phyloP scores from a whole-genome alignment of 2,797 vertebrate genomes.

The Poecilia gillii region DNA sequence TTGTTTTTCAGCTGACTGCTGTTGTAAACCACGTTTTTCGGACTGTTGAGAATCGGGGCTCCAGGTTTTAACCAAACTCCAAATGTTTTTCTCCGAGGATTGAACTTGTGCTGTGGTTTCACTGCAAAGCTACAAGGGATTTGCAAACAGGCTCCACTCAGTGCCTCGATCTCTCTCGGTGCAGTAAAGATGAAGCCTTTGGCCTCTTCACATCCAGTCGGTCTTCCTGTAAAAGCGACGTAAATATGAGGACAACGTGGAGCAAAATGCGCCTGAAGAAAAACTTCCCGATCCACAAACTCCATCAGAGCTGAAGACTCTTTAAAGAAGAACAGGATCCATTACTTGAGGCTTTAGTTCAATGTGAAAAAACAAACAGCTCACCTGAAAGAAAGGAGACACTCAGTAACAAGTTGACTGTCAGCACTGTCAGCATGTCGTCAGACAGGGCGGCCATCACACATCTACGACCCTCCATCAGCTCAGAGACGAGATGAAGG shows the following conservation, averaged over 20 bases:
- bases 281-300: not conserved
- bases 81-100: not conserved
- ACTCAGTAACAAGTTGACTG: slow-evolving; percentile 22
- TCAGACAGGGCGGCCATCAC: slow-evolving; percentile 5
- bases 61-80: not conserved
- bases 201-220: not conserved
- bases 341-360: not conserved
- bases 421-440: slow-evolving; percentile 3
- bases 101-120: not conserved
- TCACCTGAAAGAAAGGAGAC: slow-evolving; percentile 52
- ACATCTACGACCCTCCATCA: not conserved
- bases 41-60: not conserved
- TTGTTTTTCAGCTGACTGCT: no score
- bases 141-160: slow-evolving; percentile 3
- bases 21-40: not conserved
- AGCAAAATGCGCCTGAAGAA: slow-evolving; percentile 5
- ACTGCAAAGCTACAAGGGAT: slow-evolving; percentile 11
- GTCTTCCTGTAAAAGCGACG: not conserved
- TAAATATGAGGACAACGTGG: not conserved
- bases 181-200: not conserved
- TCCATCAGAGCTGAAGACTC: not conserved
- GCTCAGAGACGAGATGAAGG: not conserved
- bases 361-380: slow-evolving; percentile 10
- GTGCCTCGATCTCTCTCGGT: slow-evolving; percentile 2
- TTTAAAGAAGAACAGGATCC: not conserved